Evolutionary conservation across 2,113 vertebrate genomes (phyloP).

Genomic region (Oreochromis niloticus): DNA sequence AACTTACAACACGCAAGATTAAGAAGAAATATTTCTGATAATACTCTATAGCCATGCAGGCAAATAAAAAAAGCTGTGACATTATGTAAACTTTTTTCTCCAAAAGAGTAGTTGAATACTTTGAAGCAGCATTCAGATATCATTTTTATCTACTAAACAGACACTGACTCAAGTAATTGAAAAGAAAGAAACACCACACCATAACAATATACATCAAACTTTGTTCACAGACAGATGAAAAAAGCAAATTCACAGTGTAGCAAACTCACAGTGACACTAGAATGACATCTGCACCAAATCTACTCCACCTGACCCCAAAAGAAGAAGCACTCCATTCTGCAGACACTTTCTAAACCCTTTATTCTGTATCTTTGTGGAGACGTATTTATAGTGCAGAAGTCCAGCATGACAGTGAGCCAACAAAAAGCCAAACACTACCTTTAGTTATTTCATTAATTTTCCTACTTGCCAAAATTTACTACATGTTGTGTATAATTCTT

Average conservation of each 20-base stretch:
- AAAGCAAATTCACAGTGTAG: no score
- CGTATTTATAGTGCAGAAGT: neutral
- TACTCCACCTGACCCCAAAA: neutral
- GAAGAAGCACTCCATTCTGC: neutral
- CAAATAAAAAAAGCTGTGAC: neutral
- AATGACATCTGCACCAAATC: neutral
- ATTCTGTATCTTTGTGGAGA: neutral
- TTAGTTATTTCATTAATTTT: neutral
- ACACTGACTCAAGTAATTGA: neutral
- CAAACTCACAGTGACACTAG: neutral
- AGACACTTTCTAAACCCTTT: neutral
- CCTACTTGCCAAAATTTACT: neutral
- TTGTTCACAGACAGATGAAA: neutral
- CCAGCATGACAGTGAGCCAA: neutral
- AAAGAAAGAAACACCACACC: neutral
- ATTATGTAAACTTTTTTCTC: neutral
- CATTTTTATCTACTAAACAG: neutral
- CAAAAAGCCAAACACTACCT: neutral
- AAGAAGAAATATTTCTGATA: neutral
- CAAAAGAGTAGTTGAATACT: neutral
- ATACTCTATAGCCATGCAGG: neutral
- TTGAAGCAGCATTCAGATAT: neutral
- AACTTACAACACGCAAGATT: neutral
- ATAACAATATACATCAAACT: neutral
- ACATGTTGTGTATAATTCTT: neutral